phyloP scores from a whole-genome alignment of 2,888 invertebrate species.

The Aporophyla nigra region DNA sequence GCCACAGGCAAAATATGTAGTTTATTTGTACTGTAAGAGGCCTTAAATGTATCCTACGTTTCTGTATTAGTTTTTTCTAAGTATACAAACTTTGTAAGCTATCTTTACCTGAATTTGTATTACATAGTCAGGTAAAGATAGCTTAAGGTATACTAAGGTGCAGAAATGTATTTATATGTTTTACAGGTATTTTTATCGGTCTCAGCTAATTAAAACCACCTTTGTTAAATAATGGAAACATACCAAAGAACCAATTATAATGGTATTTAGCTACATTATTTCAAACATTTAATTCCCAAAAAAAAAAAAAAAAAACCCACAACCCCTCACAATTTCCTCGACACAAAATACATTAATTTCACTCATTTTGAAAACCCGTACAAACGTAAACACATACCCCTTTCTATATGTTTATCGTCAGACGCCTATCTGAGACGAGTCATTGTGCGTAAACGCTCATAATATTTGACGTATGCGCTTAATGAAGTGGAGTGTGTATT shows the following conservation, averaged over 20 bases:
- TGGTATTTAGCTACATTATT: background rate
- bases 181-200: background rate
- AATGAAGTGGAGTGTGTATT: conserved; percentile 90
- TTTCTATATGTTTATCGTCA: conserved; percentile 26
- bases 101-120: background rate
- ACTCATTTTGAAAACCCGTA: conserved; percentile 14
- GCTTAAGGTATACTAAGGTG: background rate
- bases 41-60: background rate
- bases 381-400: conserved; percentile 12
- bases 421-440: conserved; percentile 54
- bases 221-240: background rate
- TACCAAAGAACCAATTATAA: conserved; percentile 1
- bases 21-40: background rate
- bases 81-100: too few relatives aligned
- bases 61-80: too few relatives aligned
- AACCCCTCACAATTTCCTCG: background rate
- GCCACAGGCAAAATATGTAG: background rate
- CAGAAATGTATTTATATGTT: background rate
- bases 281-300: background rate
- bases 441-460: conserved; percentile 78
- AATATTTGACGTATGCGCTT: conserved; percentile 89
- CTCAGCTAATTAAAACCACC: background rate
- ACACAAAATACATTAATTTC: conserved; percentile 9
- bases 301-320: conserved; percentile 8
- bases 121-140: background rate